phyloP scores from a whole-genome alignment of 2,888 invertebrate genomes.

The Hydrotaea diabolus region DNA sequence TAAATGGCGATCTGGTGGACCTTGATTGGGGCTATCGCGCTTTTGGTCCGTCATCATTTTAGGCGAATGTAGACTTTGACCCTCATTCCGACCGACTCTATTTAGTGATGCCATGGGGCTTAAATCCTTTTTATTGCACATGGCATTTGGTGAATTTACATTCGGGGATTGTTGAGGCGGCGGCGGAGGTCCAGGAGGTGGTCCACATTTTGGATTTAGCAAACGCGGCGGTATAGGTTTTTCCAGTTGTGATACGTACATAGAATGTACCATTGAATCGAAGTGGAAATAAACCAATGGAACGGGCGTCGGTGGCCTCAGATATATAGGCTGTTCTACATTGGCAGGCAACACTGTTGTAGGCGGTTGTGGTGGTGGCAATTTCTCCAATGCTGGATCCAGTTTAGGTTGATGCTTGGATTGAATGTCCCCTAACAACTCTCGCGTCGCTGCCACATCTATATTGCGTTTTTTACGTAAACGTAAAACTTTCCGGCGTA shows the following conservation, averaged over 20 bases:
- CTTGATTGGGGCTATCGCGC: slow-evolving; percentile 55
- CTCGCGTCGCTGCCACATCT: slow-evolving; percentile 56
- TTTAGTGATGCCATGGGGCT: slow-evolving; percentile 69
- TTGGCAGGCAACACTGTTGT: slow-evolving; percentile 71
- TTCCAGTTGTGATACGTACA: slow-evolving; percentile 75
- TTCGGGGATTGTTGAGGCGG: slow-evolving; percentile 72
- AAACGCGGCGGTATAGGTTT: slow-evolving; percentile 74
- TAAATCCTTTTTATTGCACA: slow-evolving; percentile 69
- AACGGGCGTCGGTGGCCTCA: slow-evolving; percentile 73
- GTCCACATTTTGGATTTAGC: slow-evolving; percentile 75
- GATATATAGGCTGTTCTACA: slow-evolving; percentile 75
- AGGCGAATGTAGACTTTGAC: slow-evolving; percentile 62
- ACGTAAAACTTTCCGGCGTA: slow-evolving; percentile 72
- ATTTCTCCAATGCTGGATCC: slow-evolving; percentile 71
- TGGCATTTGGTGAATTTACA: slow-evolving; percentile 56
- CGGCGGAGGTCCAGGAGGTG: slow-evolving; percentile 65
- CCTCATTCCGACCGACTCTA: slow-evolving; percentile 66
- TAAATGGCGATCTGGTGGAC: slow-evolving; percentile 41
- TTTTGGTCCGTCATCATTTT: slow-evolving; percentile 59
- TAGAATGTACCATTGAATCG: slow-evolving; percentile 75
- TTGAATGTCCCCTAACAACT: slow-evolving; percentile 57
- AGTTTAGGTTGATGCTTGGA: slow-evolving; percentile 69
- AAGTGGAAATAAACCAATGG: slow-evolving; percentile 78
- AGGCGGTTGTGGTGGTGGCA: slow-evolving; percentile 76
- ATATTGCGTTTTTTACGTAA: slow-evolving; percentile 71